Evolutionary conservation across 2,113 vertebrate genomes (phyloP), one percentile per base, ranked within the genome.

Genomic region (Pitta sordida): DNA sequence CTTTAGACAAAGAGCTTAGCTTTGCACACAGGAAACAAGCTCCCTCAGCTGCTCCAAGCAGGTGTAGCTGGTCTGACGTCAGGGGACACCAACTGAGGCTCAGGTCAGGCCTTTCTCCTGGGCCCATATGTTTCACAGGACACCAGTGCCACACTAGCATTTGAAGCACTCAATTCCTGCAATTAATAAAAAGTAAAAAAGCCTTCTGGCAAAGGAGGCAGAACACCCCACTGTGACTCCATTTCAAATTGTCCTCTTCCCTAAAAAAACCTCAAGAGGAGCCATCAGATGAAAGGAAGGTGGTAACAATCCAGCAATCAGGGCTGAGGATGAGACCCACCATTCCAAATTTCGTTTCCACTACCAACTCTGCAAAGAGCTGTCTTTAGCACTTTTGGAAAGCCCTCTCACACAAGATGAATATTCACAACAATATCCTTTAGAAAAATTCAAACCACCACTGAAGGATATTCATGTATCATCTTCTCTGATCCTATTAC

Each of bases 1-100:
- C 76, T 91, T 82, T 17, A 29, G 70, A 53, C 53, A 82, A 84
- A 79, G 3, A 69, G 86, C 81, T 92, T 44, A 65, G 81, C 62
- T 96, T 14, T 79, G 80, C 74, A 82, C 44, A 46, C 36, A 51
- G 2, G 48, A 60, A 83, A 75, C 39, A 7, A 37, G n/a, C 16
- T 91, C 73, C 51, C 88, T 52, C 88, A 60, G 92, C 64, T 78
- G 68, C 56, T 49, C 48, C 20, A 6, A n/a, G 15, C 90, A 86
- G 71, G 55, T 90, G 88, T 62, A 44, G 17, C 1, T 10, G 53
- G 6, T 49, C 41, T 92, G 59, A 63, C 1, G 0, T 21, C 80
- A 92, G 88, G 27, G 41, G 44, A 68, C 60, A 76, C 58, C 69
- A 91, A 64, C 88, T 71, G 83, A 49, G 55, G 43, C 44, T 63